Percentiles rank a stretch among this genome's conserved stretches.
Conservation (phyloP, 2,797 vertebrate genomes). For the Trematomus bernacchii region DNA sequence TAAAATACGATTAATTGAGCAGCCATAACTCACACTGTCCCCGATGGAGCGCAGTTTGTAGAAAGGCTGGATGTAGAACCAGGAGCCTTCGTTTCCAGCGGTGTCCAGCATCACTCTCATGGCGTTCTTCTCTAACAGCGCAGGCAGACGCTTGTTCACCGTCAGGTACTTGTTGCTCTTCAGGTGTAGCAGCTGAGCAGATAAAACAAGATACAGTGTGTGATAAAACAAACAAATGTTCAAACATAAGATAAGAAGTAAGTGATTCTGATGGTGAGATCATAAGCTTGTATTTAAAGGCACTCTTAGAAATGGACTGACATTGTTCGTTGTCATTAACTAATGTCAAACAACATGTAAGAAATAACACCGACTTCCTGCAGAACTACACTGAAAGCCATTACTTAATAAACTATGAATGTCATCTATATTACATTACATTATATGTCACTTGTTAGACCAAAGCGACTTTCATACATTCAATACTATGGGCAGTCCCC, state of each 20-base stretch:
- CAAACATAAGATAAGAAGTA: neutral
- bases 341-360: neutral
- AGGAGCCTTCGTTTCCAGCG: conserved; percentile 97
- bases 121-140: conserved; percentile 97
- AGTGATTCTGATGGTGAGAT: neutral
- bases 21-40: conserved; percentile 97
- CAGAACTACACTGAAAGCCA: neutral
- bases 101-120: conserved; percentile 97
- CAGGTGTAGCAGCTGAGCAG: conserved; percentile 93
- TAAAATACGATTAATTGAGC: too few relatives aligned
- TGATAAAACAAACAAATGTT: neutral
- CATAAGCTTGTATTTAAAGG: neutral
- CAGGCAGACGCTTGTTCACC: conserved; percentile 97
- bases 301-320: neutral
- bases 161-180: conserved; percentile 99
- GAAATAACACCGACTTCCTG: neutral
- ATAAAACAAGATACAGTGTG: conserved; percentile 12
- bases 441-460: too few relatives aligned
- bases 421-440: neutral
- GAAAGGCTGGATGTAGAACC: conserved; percentile 99
- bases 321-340: neutral
- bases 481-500: too few relatives aligned
- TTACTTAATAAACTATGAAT: neutral
- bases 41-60: conserved; percentile 98
- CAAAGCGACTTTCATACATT: too few relatives aligned